Evolutionary conservation across 2,888 invertebrate species (phyloP), one percentile per base, ranked within the genome.

Genomic region (Shargacucullia verbasci): DNA sequence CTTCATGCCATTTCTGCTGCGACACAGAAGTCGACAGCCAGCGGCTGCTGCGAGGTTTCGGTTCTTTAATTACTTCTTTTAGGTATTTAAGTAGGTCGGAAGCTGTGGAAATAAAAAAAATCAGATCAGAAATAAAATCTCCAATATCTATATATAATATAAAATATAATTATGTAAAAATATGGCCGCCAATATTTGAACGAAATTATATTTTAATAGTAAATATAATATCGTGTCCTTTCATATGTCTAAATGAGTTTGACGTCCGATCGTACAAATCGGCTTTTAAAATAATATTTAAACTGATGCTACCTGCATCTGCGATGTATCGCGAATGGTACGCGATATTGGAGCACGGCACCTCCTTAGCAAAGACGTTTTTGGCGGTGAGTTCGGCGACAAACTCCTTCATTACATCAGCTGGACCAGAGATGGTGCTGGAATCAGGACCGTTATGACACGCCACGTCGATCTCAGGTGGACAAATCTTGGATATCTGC

Each of bases 11-110:
- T 33, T 57, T 52, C 0, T 82, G 83, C 45, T 88, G 86, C 5
- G 97, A 96, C 8, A 97, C 95, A 1, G 98, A 98, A 0, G 97
- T 95, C 56, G 97, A 97, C 10, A 98, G 83, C 98, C 98, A 98
- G 53, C 96, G 95, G 0, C 88, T 64, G 0, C 96, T 95, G 25
- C 98, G 92, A 0, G 86, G 84, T 73, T 95, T 96, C 0, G 96
- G 95, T 1, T 92, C 76, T 0, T 94, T 94, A 10, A 96, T 95
- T 0, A 95, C 91, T 71, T 95, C 84, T 13, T 91, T 92, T 40
- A 97, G 83, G 50, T 95, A 94, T 15, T 94, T 84, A 0, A 95
- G 79, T 31, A 97, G 74, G 1, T 59, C 62, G 1, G 83, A 81
- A 10, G 83, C 85, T 86, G 43, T 15, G 11, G n/a, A n/a, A n/a